phyloP scores from a whole-genome alignment of 2,888 invertebrate genomes.

The Drosophila buzzatii region DNA sequence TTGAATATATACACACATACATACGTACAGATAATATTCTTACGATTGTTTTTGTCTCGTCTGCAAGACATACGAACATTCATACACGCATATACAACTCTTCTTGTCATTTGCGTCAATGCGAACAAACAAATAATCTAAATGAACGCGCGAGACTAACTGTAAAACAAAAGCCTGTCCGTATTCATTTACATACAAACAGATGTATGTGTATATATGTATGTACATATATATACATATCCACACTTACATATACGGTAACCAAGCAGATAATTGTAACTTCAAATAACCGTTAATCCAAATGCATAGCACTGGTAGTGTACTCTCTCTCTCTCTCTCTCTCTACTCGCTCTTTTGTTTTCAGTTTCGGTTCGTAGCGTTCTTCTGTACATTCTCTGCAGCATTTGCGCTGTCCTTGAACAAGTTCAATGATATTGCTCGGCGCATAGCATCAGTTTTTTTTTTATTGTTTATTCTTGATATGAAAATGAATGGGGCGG shows the following conservation, averaged over 20 bases:
- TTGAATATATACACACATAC: neutral
- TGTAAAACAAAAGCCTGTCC: conserved; percentile 5
- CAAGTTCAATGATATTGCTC: conserved; percentile 70
- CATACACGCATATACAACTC: neutral
- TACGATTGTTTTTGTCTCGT: conserved; percentile 35
- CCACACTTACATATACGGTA: neutral
- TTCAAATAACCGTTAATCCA: conserved; percentile 20
- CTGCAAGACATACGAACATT: conserved; percentile 9
- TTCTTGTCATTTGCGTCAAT: conserved; percentile 45
- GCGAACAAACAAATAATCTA: conserved; percentile 24
- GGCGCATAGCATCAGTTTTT: conserved; percentile 18
- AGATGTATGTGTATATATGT: neutral
- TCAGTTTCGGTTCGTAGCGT: conserved; percentile 22
- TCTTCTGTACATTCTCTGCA: conserved; percentile 8
- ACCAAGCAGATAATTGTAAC: conserved; percentile 18
- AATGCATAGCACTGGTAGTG: conserved; percentile 3
- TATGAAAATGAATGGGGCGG: conserved; percentile 28
- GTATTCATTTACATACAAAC: neutral
- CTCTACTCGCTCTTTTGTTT: conserved; percentile 19
- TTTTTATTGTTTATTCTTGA: conserved; percentile 44
- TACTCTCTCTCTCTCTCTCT: conserved; percentile 1
- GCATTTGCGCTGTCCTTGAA: conserved; percentile 62
- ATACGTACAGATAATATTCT: conserved; percentile 20
- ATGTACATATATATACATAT: neutral
- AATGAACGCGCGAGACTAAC: conserved; percentile 13